A percentile compares a stretch with the other conserved stretches of the same genome.
Conservation (phyloP, 2,888 invertebrate species). For the Callosobruchus maculatus region DNA sequence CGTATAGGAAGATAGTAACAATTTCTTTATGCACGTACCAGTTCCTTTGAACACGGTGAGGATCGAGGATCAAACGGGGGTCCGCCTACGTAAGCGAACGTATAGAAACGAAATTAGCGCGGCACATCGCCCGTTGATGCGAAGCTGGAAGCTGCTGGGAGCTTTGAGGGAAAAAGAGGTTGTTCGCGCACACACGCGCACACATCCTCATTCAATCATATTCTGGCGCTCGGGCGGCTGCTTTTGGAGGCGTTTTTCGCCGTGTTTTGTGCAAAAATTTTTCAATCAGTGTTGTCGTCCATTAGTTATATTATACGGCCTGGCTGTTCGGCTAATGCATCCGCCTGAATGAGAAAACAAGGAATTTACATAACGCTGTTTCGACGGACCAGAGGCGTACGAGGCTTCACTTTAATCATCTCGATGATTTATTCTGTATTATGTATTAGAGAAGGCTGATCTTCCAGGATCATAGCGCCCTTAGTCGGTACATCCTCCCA, state of each 20-base stretch:
- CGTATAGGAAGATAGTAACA: background rate
- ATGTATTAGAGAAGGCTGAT: too few species aligned
- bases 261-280: conserved; percentile 46
- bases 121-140: background rate
- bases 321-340: conserved; percentile 46
- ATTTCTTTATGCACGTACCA: background rate
- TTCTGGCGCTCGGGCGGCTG: conserved; percentile 27
- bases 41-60: background rate
- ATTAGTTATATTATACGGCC: conserved; percentile 48
- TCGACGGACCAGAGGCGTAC: conserved; percentile 6
- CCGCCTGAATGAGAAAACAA: conserved; percentile 43
- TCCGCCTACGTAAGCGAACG: background rate
- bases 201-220: conserved; percentile 44
- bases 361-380: conserved; percentile 45
- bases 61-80: background rate
- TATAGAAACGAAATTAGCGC: background rate
- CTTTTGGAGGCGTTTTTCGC: conserved; percentile 40
- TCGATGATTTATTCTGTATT: background rate
- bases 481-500: too few species aligned
- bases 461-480: too few species aligned
- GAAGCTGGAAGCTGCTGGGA: background rate
- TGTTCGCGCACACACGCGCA: conserved; percentile 3
- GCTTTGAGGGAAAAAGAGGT: background rate
- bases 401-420: background rate
- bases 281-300: conserved; percentile 50